Percentiles rank a stretch among this genome's conserved stretches.
These are phyloP conservation scores for Tachypleus tridentatus DNA, from an alignment of 1,140 invertebrate species.

Conservation along the genomic window DNA sequence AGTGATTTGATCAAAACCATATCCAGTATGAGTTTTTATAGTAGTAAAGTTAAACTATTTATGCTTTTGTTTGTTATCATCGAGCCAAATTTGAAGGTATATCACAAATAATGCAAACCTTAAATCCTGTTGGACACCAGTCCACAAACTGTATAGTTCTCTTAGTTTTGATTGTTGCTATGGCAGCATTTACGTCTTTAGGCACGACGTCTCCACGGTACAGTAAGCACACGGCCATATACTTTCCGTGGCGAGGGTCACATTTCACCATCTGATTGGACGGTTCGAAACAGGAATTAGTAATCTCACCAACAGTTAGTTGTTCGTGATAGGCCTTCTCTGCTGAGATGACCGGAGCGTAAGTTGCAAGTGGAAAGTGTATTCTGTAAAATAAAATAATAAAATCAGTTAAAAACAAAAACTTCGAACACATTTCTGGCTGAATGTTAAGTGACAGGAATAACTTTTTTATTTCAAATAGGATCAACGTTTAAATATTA, in stretches of 20 bases:
- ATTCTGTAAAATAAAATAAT: slow-evolving; percentile 25
- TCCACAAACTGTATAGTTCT: slow-evolving; percentile 48
- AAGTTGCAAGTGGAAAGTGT: slow-evolving; percentile 58
- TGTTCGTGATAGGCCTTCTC: slow-evolving; percentile 76
- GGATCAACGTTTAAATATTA: too few relatives aligned
- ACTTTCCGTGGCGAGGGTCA: slow-evolving; percentile 29
- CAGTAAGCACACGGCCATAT: slow-evolving; percentile 71
- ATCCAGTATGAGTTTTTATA: too few relatives aligned
- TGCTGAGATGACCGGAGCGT: slow-evolving; percentile 69
- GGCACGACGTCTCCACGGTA: slow-evolving; percentile 63
- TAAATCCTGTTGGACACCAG: slow-evolving; percentile 33
- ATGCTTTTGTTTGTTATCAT: too few relatives aligned
- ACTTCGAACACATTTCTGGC: too few relatives aligned
- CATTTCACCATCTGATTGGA: slow-evolving; percentile 21
- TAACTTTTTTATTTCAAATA: too few relatives aligned
- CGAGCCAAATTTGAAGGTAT: too few relatives aligned
- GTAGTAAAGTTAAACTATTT: too few relatives aligned
- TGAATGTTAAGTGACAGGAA: too few relatives aligned
- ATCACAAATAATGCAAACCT: slow-evolving; percentile 8
- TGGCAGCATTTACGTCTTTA: slow-evolving; percentile 69
- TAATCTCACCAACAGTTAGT: slow-evolving; percentile 63
- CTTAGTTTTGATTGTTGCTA: slow-evolving; percentile 73
- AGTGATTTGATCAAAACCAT: too few relatives aligned
- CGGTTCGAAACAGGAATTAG: slow-evolving; percentile 40
- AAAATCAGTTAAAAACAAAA: too few relatives aligned